Percentiles rank a stretch among this genome's conserved stretches.
These are phyloP conservation scores for Aphelenchoides avenae DNA, from an alignment of 1,140 invertebrate genomes.

Conservation along the genomic window DNA sequence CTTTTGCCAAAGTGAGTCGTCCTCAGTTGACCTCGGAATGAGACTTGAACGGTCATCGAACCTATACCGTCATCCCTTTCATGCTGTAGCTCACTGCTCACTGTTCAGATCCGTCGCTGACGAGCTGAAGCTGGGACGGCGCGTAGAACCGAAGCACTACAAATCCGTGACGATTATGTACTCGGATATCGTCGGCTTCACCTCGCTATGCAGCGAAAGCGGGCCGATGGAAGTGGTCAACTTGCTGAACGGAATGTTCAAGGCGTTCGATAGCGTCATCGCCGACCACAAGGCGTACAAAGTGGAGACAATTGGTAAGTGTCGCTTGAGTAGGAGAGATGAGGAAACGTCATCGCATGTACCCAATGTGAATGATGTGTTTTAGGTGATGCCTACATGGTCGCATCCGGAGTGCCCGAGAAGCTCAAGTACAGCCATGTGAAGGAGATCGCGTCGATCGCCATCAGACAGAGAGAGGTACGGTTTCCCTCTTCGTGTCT, in stretches of 20 bases:
- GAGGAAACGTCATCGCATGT: neutral
- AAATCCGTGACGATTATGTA: conserved; percentile 50
- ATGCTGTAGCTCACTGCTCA: neutral
- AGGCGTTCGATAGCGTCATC: conserved; percentile 39
- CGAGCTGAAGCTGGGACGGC: conserved; percentile 35
- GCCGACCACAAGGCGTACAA: conserved; percentile 41
- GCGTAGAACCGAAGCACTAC: conserved; percentile 46
- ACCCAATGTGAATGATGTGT: neutral
- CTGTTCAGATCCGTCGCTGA: conserved; percentile 41
- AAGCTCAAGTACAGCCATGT: conserved; percentile 40
- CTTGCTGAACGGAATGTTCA: conserved; percentile 49
- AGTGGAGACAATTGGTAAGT: conserved; percentile 44
- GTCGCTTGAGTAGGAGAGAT: neutral
- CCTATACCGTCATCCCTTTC: too few relatives aligned
- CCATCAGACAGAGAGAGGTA: conserved; percentile 45
- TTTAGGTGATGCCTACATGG: conserved; percentile 49
- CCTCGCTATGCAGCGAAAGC: conserved; percentile 45
- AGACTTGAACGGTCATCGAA: neutral
- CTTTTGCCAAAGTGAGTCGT: conserved; percentile 39
- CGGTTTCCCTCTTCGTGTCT: neutral
- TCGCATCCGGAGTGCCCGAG: conserved; percentile 43
- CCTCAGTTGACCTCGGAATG: neutral
- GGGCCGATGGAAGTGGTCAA: conserved; percentile 46
- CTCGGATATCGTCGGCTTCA: conserved; percentile 46
- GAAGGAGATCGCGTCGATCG: conserved; percentile 40